Conservation (phyloP, 1,140 invertebrate genomes). For the Eufriesea mexicana region DNA sequence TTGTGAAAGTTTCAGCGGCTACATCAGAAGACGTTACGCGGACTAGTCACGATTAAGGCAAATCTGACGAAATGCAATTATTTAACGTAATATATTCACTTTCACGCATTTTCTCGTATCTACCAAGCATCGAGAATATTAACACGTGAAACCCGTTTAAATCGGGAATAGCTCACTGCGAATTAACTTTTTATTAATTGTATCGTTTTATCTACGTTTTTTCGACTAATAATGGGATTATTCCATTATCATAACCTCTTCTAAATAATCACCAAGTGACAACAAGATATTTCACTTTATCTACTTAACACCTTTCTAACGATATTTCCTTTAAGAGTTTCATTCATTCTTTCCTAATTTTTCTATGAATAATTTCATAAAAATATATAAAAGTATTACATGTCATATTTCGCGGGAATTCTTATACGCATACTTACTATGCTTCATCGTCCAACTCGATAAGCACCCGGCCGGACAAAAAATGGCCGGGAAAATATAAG, state of each 20-base stretch:
- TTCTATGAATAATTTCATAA: neutral
- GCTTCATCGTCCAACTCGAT: constrained; percentile 97
- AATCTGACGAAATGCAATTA: neutral
- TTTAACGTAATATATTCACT: constrained; percentile 12
- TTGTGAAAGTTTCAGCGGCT: neutral
- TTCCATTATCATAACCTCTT: no score
- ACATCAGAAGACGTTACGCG: constrained; percentile 5
- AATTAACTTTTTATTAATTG: no score
- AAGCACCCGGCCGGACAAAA: constrained; percentile 94
- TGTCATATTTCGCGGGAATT: neutral
- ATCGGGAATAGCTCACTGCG: no score
- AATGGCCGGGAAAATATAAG: constrained; percentile 95
- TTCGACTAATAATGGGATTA: no score
- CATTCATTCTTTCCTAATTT: neutral
- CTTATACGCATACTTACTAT: constrained; percentile 81
- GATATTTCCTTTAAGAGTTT: neutral
- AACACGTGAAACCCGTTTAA: no score
- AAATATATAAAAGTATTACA: neutral
- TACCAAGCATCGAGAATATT: neutral
- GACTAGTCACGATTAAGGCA: neutral
- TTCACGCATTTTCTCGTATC: neutral
- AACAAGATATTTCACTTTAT: no score
- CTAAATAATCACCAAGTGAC: no score
- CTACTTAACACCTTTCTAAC: neutral
- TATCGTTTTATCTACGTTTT: no score